Percentiles rank a stretch among this genome's conserved stretches.
These are phyloP conservation scores for Lordiphosa andalusiaca DNA, from an alignment of 2,888 invertebrate genomes.

Conservation along the genomic window DNA sequence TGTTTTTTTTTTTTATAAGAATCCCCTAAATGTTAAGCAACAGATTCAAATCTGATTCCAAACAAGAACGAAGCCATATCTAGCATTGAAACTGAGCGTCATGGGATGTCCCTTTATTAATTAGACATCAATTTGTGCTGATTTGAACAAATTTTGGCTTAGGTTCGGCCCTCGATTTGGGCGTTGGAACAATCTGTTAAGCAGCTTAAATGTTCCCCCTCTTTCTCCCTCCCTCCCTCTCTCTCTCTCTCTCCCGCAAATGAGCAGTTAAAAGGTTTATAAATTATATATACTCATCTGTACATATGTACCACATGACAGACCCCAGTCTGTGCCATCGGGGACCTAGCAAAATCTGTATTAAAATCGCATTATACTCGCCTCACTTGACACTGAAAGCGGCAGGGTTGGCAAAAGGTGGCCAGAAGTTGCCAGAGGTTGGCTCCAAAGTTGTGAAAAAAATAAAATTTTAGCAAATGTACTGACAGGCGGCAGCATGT, in stretches of 20 bases:
- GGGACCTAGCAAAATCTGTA: conserved; percentile 54
- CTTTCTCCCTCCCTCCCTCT: no score
- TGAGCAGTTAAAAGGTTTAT: conserved; percentile 62
- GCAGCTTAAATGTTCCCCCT: conserved; percentile 38
- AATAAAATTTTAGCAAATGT: conserved; percentile 51
- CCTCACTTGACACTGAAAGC: conserved; percentile 60
- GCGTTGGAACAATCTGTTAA: conserved; percentile 32
- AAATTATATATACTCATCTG: conserved; percentile 34
- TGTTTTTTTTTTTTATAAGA: no score
- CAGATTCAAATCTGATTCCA: no score
- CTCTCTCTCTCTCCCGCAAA: conserved; percentile 25
- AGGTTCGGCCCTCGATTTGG: no score
- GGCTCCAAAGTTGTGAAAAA: conserved; percentile 30
- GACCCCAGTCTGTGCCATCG: conserved; percentile 23
- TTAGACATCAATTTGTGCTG: no score
- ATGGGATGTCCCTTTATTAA: no score
- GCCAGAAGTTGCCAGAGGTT: conserved; percentile 16
- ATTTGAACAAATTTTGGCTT: no score
- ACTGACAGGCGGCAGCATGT: conserved; percentile 57
- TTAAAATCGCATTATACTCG: conserved; percentile 70
- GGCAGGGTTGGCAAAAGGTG: conserved; percentile 4
- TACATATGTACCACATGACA: conserved; percentile 29
- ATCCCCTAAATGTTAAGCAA: no score
- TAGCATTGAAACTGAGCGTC: no score
- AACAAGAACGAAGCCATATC: no score